Evolutionary conservation across 2,888 invertebrate species (phyloP), one percentile per base, ranked within the genome.

Genomic region (Cryptocheilus praepositus): DNA sequence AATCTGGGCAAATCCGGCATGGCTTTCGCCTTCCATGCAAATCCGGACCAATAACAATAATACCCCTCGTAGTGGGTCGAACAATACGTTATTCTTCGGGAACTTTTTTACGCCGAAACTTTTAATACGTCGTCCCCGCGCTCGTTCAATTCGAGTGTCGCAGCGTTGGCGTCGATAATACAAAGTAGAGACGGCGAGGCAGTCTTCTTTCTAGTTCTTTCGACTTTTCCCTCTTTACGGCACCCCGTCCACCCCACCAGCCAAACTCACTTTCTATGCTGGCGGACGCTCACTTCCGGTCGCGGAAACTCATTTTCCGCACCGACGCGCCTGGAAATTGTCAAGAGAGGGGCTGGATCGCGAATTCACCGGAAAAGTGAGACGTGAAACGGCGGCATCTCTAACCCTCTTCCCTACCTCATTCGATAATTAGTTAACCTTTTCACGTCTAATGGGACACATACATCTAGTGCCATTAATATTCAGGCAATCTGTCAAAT

Each of bases 301-400:
- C 71, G 63, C 72, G 67, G 76, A 82, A 85, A 82, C 82, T 84
- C 80, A 81, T 85, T 85, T 85, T 85, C 81, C 85, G 80, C 83
- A 73, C 77, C 77, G 79, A 61, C 67, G 77, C 77, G 70, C 76
- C 69, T 65, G 71, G 76, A 80, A 83, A 85, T 80, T 79, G 79
- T 78, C 71, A 73, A 36, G 36, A 36, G 36, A 1, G 49, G 36
- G 36, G 36, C 36, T 7, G 36, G 13, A 2, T 36, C 36, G 36
- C 36, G 36, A 36, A 7, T 11, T 36, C 36, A 11, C 3, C 7
- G 36, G 36, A 36, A 36, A 36, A 36, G 36, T 36, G 36, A 36
- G 36, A 7, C 3, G 36, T 7, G 36, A 36, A 7, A 36, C 36
- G 36, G 11, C 13, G 36, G 13, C 7, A 7, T 11, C 7, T 25